Evolutionary conservation across 2,888 invertebrate genomes (phyloP), one percentile per base, ranked within the genome.

Genomic region (Aradus depressus): DNA sequence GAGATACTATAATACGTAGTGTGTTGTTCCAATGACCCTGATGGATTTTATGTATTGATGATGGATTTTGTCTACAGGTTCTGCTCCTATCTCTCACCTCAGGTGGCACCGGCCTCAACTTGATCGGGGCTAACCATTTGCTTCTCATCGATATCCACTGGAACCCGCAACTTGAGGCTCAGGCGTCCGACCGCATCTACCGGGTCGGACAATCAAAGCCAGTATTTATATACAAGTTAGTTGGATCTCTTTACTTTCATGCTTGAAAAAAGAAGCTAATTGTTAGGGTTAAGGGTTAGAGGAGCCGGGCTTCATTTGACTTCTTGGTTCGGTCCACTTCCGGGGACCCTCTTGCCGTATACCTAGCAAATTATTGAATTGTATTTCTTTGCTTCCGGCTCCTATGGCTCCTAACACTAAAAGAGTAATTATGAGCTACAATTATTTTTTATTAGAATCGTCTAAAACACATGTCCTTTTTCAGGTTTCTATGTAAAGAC

Each of bases 131-230:
- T 1, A 93, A 88, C 72, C 90, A 96, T 67, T 74, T 97, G 41
- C 75, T 95, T 25, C 71, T 97, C 26, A 68, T 92, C 19, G 96
- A 97, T 70, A 76, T 91, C 47, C 95, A 96, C 68, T 97, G 95
- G 92, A 97, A 96, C 75, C 96, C 96, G 0, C 93, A 95, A 63
- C 70, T 96, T 39, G 96, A 97, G 68, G 76, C 81, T 37, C 96
- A 96, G 68, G 96, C 95, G 0, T 89, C 88, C 70, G 96, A 96
- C 71, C 75, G 96, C 54, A 82, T 96, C 55, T 92, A 93, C 70
- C 72, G 95, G 54, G 81, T 95, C 56, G 95, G 95, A 0, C 96
- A 96, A 67, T 76, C 68, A 42, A 86, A 83, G 63, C 68, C 77
- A 60, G 92, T 93, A 0, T 73, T 76, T 60, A 79, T 95, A 44